Evolutionary conservation across 2,113 vertebrate genomes (phyloP), one percentile per base, ranked within the genome.

Genomic region (Chamaea fasciata): DNA sequence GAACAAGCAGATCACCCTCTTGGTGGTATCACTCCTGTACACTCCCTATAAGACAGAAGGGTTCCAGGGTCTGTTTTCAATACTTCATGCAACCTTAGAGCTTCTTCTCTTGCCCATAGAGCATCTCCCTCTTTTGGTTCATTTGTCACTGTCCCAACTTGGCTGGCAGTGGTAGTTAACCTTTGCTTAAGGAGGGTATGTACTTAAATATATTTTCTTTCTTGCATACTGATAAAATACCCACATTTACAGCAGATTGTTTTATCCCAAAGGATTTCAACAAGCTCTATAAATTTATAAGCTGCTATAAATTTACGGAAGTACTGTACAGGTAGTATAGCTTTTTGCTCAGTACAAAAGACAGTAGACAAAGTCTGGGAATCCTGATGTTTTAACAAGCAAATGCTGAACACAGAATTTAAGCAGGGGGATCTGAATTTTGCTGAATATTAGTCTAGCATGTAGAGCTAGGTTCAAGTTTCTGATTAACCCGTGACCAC

Each of bases 241-340:
- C 64, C 81, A 39, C 47, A 16, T 86, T 79, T 91, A 80, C 65
- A 77, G 82, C 80, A 26, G 68, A 74, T 77, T 81, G 91, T 91
- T 91, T 90, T 94, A 70, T 86, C 85, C 78, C 90, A 80, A 67
- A 77, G 60, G 68, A 74, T 83, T 94, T 94, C 46, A 56, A 63
- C 33, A 50, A 41, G 52, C 33, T 70, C 75, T 90, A 41, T 63
- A 90, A 90, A 49, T 49, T 49, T 49, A 49, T 49, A 24, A 49
- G 47, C 47, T 24, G 52, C 67, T 95, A 21, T 86, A 83, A 74
- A 94, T 96, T 92, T 86, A 44, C 47, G 42, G 50, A 22, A n/a
- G 19, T 69, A 65, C 50, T 77, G 13, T 44, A 55, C 18, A 79
- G 41, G 70, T 67, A n/a, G 26, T 9, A 14, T 42, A 68, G 27